Evolutionary conservation across 1,140 invertebrate genomes (phyloP), one percentile per base, ranked within the genome.

Genomic region (Lepidostoma basale): DNA sequence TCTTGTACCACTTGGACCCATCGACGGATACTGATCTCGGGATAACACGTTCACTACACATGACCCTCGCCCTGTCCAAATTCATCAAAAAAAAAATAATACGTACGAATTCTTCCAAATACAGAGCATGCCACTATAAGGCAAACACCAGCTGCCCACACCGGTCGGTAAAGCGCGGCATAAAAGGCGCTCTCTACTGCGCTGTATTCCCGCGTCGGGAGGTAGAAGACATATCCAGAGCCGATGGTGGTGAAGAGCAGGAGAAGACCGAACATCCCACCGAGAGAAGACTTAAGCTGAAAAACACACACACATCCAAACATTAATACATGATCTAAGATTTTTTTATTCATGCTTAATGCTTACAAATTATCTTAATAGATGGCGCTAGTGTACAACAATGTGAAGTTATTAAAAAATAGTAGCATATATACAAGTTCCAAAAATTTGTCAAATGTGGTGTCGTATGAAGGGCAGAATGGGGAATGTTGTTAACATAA

Each of bases 51-150:
- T n/a, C n/a, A n/a, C n/a, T n/a, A n/a, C n/a, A n/a, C n/a, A n/a
- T n/a, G n/a, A n/a, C n/a, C n/a, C 33, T 36, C 14, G 33, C 9
- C 10, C 10, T n/a, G 5, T 9, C 5, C 33, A 36, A 36, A n/a
- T 9, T 36, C 1, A 5, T 2, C 5, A 36, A 3, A 45, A 18
- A 45, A 45, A 25, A 1, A n/a, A 10, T 10, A 8, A 12, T 58
- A 81, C 81, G 81, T 74, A 82, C 81, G 79, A 25, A 85, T 82
- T 47, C 80, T 73, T 42, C 85, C 86, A 39, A 80, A 77, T 1
- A 79, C 74, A 66, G 85, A 86, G 18, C 82, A 84, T 6, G 87
- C 77, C 1, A 89, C 77, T 1, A 89, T 59, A 69, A 86, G 78
- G 0, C 80, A 76, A 0, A 86, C 74, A 0, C 83, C 82, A 1